Evolutionary conservation across 2,113 vertebrate species (phyloP), one percentile per base, ranked within the genome.

Genomic region (Lagenorhynchus albirostris): DNA sequence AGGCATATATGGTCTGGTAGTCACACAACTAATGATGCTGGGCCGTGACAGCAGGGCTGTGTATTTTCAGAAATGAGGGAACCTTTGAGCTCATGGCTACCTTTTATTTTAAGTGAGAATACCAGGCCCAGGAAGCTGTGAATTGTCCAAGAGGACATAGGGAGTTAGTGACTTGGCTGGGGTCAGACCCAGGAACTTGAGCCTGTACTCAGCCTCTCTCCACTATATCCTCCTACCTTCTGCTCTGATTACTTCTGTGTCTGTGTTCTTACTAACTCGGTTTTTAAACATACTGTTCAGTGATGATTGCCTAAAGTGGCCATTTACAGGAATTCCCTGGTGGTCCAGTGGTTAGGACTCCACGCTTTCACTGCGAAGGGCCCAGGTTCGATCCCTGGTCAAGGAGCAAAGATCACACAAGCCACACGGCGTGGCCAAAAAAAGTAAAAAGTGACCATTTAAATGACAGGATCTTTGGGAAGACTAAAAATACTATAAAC

Each of bases 341-440:
- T 21, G 55, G 55, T 58, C 55, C 55, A 58, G 55, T 21, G 20
- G 20, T 58, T 58, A 58, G 20, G 55, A 8, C 55, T 58, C 55
- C 6, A 14, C 0, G 55, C 55, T 21, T 58, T 58, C 55, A 58
- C 17, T 58, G 18, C 20, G 7, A 6, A 58, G 55, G 55, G 55
- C 55, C 18, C 55, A 58, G 55, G 55, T 58, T 21, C 20, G 7
- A 58, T 21, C 20, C 55, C 55, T 21, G 20, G 55, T 58, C 55
- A 58, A 21, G 20, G 55, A 58, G 20, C 55, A 21, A 21, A 58
- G 20, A 58, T 58, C 20, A 20, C 55, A 58, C 55, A 58, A 58
- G 18, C 55, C 17, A 0, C 55, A 21, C 0, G 7, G 20, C 0
- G 0, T 58, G 55, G 20, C 55, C 17, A 8, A 21, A 58, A 58